Evolutionary conservation across 2,888 invertebrate species (phyloP).

Genomic region (Diabrotica balteata): DNA sequence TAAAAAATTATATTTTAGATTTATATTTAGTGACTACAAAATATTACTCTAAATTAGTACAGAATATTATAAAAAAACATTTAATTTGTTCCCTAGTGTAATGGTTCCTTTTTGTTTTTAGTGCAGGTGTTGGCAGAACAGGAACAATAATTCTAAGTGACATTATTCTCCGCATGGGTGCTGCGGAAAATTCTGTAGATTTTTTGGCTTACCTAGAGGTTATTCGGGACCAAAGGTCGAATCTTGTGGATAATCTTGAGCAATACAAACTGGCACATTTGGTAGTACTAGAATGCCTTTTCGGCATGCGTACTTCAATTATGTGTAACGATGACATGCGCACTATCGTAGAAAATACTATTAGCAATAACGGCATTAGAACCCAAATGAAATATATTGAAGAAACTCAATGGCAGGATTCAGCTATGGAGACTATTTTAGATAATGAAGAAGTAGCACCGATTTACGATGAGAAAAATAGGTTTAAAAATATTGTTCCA

Average conservation of each 20-base stretch:
- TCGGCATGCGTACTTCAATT: constrained; percentile 54
- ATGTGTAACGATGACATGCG: constrained; percentile 54
- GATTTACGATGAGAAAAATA: constrained; percentile 53
- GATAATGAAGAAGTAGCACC: constrained; percentile 28
- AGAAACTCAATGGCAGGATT: constrained; percentile 58
- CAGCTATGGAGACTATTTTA: constrained; percentile 52
- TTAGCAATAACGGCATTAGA: constrained; percentile 46
- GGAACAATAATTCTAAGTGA: constrained; percentile 69
- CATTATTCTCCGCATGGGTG: constrained; percentile 62
- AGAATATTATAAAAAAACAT: no score
- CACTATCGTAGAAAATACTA: constrained; percentile 45
- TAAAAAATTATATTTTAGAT: no score
- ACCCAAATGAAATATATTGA: constrained; percentile 55
- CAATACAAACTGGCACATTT: constrained; percentile 62
- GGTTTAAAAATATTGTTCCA: constrained; percentile 57
- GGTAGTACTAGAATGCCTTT: constrained; percentile 58
- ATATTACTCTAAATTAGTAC: no score
- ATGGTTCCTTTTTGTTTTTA: constrained; percentile 38
- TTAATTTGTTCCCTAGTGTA: no score
- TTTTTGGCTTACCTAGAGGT: constrained; percentile 50
- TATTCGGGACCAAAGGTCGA: constrained; percentile 55
- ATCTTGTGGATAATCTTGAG: constrained; percentile 59
- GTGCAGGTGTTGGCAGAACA: constrained; percentile 69
- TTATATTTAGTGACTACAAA: no score
- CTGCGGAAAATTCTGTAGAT: constrained; percentile 55